Base-by-base conservation (phyloP, 1,140 invertebrate genomes). In the Magallana gigas region DNA sequence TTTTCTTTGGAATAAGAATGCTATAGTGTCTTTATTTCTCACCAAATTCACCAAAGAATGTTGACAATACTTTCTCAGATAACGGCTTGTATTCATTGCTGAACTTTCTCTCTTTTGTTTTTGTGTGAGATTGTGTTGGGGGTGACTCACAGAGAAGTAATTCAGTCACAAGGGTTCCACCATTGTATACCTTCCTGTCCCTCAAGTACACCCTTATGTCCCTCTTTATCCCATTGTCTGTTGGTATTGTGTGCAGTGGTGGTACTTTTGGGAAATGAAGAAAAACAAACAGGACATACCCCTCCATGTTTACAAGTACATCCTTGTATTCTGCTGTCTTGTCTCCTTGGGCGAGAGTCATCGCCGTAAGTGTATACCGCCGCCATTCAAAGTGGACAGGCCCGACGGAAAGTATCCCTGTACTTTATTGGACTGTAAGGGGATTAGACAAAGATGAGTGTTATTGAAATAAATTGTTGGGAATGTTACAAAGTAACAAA, bases 191-290 rank as follows among this genome's bases (percentile, higher is more conserved):
- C 23, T 36, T 76, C 68, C 68, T 2, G 23, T 11, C 8, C 18
- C 36, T 48, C 36, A 12, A 76, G 68, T 76, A 76, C 68, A 76
- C 9, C 68, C 68, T 76, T 76, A 29, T 76, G 0, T 12, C 23
- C 23, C 68, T 76, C 68, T 36, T 76, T 76, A 76, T 4, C 18
- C 23, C 68, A 76, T 76, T 76, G 68, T 76, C 68, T 76, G 68
- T 76, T 76, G 68, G 29, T 48, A 76, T 76, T 76, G 23, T 76
- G 68, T 48, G 36, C 36, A 48, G 36, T 48, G 36, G 36, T 76
- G 11, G 29, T 29, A 76, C 68, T 76, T 76, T 36, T 23, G 18
- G 68, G 68, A 76, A 76, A 76, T 76, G 68, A 18, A 8, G 68
- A 12, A 8, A 36, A 11, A 48, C 36, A 48, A 29, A 23, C 9